Conservation (phyloP, 2,113 vertebrate species). For the Tapirus terrestris region DNA sequence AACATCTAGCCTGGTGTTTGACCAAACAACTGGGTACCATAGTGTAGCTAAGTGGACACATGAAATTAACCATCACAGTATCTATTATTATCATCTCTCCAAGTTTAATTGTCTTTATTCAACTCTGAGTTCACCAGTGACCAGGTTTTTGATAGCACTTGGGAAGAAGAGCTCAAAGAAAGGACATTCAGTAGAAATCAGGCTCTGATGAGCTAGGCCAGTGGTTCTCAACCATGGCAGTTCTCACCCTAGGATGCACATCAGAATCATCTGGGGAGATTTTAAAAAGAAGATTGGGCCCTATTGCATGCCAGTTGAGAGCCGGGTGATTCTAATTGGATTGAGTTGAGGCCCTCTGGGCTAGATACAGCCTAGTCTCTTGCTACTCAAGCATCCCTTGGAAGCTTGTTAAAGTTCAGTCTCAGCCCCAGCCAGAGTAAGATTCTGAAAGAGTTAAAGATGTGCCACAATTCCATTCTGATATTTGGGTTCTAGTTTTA, state of each 20-base stretch:
- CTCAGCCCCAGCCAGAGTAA: not conserved
- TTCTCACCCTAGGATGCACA: not conserved
- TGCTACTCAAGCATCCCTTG: not conserved
- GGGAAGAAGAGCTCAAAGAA: not conserved
- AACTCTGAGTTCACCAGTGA: not conserved
- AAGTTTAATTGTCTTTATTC: conserved; percentile 3
- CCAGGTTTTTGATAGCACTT: not conserved
- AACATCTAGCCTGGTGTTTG: not conserved
- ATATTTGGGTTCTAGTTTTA: not conserved
- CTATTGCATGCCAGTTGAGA: not conserved
- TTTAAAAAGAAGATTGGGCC: not conserved
- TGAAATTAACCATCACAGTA: not conserved
- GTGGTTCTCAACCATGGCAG: not conserved
- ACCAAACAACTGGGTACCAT: not conserved
- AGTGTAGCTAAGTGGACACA: not conserved
- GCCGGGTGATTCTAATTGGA: not conserved
- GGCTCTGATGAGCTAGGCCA: not conserved
- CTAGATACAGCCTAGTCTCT: not conserved
- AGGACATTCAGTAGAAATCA: not conserved
- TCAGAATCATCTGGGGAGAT: not conserved
- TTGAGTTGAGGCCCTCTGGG: not conserved
- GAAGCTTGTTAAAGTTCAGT: not conserved
- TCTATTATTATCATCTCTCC: conserved; percentile 1
- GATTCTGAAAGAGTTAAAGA: not conserved
- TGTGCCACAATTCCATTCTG: not conserved